Percentiles rank a stretch among this genome's conserved stretches.
phyloP scores from a whole-genome alignment of 2,888 invertebrate genomes.

The Zygaena filipendulae region DNA sequence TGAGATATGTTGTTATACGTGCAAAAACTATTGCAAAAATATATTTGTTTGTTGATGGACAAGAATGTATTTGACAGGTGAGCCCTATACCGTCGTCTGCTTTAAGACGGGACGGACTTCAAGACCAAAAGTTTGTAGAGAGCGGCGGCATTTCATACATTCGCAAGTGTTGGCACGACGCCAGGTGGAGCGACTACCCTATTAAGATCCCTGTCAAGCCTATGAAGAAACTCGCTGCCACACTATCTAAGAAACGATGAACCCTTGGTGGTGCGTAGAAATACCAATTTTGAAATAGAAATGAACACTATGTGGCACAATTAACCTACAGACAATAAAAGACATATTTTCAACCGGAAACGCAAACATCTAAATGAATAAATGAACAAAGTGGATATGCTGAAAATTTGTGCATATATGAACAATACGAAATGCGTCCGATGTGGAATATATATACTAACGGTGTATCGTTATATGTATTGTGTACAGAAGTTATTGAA shows the following conservation, averaged over 20 bases:
- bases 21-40: slow-evolving; percentile 1
- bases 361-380: no score
- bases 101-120: slow-evolving; percentile 50
- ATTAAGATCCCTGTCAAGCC: slow-evolving; percentile 35
- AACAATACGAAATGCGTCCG: no score
- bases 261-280: slow-evolving; percentile 28
- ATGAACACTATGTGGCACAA: no score
- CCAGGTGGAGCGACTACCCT: slow-evolving; percentile 34
- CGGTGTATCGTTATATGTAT: no score
- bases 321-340: no score
- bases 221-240: slow-evolving; percentile 42
- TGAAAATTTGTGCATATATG: no score
- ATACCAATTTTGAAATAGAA: slow-evolving; percentile 17
- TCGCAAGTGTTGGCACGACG: slow-evolving; percentile 41
- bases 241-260: slow-evolving; percentile 32
- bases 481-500: no score
- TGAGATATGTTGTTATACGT: no score
- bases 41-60: slow-evolving; percentile 3
- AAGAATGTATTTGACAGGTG: slow-evolving; percentile 33
- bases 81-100: slow-evolving; percentile 45
- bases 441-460: no score
- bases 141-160: slow-evolving; percentile 48
- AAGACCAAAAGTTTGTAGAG: slow-evolving; percentile 46
- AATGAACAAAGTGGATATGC: slow-evolving; percentile 4
- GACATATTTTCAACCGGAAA: no score